Conservation (phyloP, 2,888 invertebrate species). For the Adineta ricciae region DNA sequence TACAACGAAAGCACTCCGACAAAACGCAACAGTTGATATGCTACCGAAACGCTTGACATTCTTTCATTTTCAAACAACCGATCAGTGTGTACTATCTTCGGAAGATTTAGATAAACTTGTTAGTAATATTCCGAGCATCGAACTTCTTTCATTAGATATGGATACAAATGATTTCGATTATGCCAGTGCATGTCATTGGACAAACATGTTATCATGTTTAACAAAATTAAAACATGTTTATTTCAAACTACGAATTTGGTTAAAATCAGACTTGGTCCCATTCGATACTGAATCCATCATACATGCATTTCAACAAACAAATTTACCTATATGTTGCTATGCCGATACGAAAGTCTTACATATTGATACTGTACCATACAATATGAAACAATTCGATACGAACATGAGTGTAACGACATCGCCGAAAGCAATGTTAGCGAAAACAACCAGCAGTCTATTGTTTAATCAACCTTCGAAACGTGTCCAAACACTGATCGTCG, state of each 20-base stretch:
- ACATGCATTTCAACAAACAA: background rate
- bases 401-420: background rate
- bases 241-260: background rate
- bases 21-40: background rate
- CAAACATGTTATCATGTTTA: background rate
- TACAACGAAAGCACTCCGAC: too few species aligned
- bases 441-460: background rate
- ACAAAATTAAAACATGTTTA: background rate
- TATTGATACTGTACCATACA: background rate
- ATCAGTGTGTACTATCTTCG: background rate
- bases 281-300: background rate
- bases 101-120: background rate
- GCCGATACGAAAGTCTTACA: background rate
- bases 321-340: background rate
- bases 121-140: background rate
- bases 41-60: background rate
- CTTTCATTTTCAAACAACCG: constrained; percentile 5
- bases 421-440: background rate
- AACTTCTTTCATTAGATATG: background rate
- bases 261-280: background rate
- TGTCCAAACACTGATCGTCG: background rate
- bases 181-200: background rate
- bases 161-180: constrained; percentile 5
- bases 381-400: background rate
- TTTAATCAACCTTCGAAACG: background rate